Percentiles rank a stretch among this genome's conserved stretches.
These are phyloP conservation scores for Sphyrna mokarran DNA, from an alignment of 2,113 vertebrate species.

Conservation along the genomic window DNA sequence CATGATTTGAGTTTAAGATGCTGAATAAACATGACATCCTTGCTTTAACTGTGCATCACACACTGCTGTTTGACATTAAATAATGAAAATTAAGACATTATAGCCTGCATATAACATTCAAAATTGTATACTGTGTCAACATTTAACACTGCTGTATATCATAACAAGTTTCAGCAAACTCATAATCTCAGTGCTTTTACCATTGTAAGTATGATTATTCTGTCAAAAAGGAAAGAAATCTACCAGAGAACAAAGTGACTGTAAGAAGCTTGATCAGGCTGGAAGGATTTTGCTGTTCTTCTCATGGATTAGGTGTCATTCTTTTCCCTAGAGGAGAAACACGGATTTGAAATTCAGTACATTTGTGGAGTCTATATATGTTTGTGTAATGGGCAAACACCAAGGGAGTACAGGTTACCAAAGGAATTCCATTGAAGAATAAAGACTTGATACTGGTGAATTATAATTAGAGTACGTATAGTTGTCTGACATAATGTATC, in stretches of 20 bases:
- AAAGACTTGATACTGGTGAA: slow-evolving; percentile 1
- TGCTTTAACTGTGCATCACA: neutral
- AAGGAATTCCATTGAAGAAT: slow-evolving; percentile 31
- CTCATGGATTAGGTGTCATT: slow-evolving; percentile 30
- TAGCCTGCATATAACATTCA: neutral
- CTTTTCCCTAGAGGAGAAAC: slow-evolving; percentile 17
- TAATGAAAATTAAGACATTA: neutral
- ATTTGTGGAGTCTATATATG: slow-evolving; percentile 28
- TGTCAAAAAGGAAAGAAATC: slow-evolving; percentile 31
- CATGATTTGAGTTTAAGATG: neutral
- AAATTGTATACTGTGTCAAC: neutral
- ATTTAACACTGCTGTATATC: neutral
- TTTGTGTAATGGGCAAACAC: slow-evolving; percentile 31
- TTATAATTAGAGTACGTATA: slow-evolving; percentile 24
- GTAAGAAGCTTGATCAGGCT: slow-evolving; percentile 14
- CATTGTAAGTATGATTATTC: slow-evolving; percentile 20
- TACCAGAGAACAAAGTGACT: slow-evolving; percentile 24
- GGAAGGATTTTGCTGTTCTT: slow-evolving; percentile 27
- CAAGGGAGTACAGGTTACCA: slow-evolving; percentile 30
- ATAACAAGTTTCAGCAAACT: neutral
- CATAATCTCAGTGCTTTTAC: slow-evolving; percentile 17
- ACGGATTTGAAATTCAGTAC: slow-evolving; percentile 31
- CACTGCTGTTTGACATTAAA: neutral
- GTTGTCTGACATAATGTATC: slow-evolving; percentile 29
- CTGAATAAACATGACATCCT: neutral